Evolutionary conservation across 2,113 vertebrate species (phyloP).

Genomic region (Gnathonemus longibarbis): DNA sequence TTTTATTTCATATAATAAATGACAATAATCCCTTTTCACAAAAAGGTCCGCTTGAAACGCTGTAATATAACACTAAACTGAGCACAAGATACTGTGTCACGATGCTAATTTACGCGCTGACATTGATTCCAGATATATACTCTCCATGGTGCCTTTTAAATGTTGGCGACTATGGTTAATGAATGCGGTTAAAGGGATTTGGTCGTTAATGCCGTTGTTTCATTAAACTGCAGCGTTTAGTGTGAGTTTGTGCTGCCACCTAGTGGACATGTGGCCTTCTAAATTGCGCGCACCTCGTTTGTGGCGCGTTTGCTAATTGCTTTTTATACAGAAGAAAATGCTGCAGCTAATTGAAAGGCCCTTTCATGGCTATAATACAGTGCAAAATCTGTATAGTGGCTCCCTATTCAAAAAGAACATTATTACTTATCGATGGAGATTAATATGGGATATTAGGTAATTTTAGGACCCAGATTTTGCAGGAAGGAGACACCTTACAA

Average conservation of each 20-base stretch:
- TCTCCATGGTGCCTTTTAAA: not conserved
- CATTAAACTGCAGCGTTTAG: not conserved
- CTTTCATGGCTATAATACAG: not conserved
- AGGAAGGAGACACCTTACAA: not conserved
- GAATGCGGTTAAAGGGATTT: not conserved
- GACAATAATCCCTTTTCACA: not conserved
- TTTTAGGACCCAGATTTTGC: not conserved
- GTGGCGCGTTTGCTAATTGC: not conserved
- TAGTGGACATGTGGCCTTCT: not conserved
- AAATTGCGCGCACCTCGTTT: not conserved
- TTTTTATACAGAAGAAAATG: not conserved
- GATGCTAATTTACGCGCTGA: not conserved
- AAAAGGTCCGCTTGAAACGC: not conserved
- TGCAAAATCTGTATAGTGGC: not conserved
- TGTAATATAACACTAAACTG: not conserved
- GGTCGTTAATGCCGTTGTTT: not conserved
- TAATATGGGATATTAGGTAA: not conserved
- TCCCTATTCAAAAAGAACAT: not conserved
- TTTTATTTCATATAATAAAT: not conserved
- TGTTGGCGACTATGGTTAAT: not conserved
- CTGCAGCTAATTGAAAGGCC: not conserved
- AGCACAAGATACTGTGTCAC: not conserved
- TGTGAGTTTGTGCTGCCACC: not conserved
- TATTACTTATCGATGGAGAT: not conserved
- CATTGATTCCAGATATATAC: not conserved